Base-by-base conservation (phyloP, 2,888 invertebrate species). In the Villa cingulata region DNA sequence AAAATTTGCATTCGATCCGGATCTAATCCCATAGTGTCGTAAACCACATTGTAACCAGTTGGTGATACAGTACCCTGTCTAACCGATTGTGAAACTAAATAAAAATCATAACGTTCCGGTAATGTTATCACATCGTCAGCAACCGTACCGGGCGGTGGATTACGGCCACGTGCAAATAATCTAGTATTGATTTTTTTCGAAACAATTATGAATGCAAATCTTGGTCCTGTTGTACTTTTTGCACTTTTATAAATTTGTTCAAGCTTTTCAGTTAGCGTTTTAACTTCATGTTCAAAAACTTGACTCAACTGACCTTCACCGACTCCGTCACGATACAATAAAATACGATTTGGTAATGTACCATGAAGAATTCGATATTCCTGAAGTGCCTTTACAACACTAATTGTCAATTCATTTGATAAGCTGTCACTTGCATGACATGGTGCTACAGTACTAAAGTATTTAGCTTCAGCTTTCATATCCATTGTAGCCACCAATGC, bases 291-390 rank as follows among this genome's bases (percentile, higher is more conserved):
- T 5, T 81, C 75, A 18, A 76, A 72, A 0, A 95, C 87, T 48
- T 81, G 82, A 0, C 79, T 75, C 3, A 94, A 72, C 56, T 94
- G 88, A 0, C 95, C 94, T 52, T 95, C 92, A 2, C 92, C 89
- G 0, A 95, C 92, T 16, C 94, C 95, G 66, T 96, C 95, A 12
- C 96, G 77, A 66, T 86, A 95, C 36, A 95, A 75, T 2, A 94
- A 61, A 41, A 96, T 85, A 2, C 78, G 75, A 0, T 73, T 70
- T 0, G 95, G 95, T 64, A 78, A 55, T 64, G 58, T 50, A 0
- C 61, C 50, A 23, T 68, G 65, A 43, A 62, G 60, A 2, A 51
- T 52, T 4, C 57, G 54, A 49, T 64, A 70, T 47, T 65, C 62
- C 1, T 61, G 59, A 9, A 69, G 49, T 0, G 67, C 68, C 51